A percentile compares a stretch with the other conserved stretches of the same genome.
Evolutionary conservation across 2,113 vertebrate genomes (phyloP).

Genomic region (Excalfactoria chinensis): DNA sequence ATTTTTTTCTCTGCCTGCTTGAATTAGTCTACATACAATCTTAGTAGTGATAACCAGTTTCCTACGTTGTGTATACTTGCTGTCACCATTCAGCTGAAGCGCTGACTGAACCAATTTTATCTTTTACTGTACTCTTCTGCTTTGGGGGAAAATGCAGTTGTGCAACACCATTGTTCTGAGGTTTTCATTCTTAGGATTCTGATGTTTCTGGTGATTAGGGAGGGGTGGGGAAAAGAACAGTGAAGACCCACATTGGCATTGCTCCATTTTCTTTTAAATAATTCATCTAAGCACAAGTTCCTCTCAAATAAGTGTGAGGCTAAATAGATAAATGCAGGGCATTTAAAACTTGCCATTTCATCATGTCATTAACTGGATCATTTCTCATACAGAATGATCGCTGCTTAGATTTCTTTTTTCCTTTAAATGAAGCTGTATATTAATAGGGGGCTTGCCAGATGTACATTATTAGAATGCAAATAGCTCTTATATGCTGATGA

Average conservation of each 20-base stretch:
- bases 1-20: not conserved
- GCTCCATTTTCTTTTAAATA: not conserved
- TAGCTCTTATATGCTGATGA: not conserved
- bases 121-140: not conserved
- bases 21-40: not conserved
- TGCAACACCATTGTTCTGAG: not conserved
- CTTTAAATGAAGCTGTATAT: not conserved
- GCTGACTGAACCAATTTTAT: not conserved
- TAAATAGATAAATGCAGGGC: not conserved
- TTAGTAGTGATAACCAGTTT: not conserved
- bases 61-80: not conserved
- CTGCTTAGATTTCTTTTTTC: not conserved
- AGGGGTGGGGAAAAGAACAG: fast-evolving
- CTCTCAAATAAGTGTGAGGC: not conserved
- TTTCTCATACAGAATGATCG: not conserved
- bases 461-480: not conserved
- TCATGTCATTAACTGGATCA: not conserved
- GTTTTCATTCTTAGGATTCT: not conserved
- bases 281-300: not conserved
- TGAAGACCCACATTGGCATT: fast-evolving
- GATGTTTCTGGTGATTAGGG: not conserved
- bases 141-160: not conserved
- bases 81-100: not conserved
- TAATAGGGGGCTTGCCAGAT: not conserved
- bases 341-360: not conserved